Conservation (phyloP, 2,888 invertebrate species). For the Podotricha telesiphe region DNA sequence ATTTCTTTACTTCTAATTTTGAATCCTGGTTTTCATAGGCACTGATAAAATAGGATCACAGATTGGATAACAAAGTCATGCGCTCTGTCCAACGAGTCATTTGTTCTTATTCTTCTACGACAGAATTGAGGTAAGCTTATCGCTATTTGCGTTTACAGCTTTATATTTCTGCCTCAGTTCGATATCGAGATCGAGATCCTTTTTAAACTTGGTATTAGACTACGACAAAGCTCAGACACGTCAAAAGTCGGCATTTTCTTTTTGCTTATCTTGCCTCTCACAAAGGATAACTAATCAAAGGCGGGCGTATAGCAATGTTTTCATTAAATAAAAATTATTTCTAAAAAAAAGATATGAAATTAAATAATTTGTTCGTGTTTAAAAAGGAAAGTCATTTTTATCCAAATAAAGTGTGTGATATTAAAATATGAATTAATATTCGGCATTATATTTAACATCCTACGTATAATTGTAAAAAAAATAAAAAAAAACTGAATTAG, state of each 20-base stretch:
- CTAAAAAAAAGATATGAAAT: background rate
- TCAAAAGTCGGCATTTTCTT: background rate
- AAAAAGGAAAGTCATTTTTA: too few species aligned
- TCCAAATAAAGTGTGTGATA: too few species aligned
- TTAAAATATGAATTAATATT: too few species aligned
- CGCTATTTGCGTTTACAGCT: background rate
- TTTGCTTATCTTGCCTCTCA: background rate
- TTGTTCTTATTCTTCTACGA: background rate
- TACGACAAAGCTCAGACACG: background rate
- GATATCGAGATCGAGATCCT: background rate
- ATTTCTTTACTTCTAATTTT: too few species aligned
- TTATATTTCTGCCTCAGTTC: background rate
- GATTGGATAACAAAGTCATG: background rate
- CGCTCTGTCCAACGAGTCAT: background rate
- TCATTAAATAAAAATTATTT: background rate
- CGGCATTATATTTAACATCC: too few species aligned
- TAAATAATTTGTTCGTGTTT: too few species aligned
- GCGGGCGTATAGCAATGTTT: background rate
- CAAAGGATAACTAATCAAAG: background rate
- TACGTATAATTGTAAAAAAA: too few species aligned
- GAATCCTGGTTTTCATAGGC: too few species aligned
- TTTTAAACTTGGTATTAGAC: background rate
- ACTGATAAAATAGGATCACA: too few species aligned
- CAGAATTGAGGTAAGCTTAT: background rate
- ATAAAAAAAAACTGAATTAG: too few species aligned